Conservation (phyloP, 2,797 vertebrate genomes). For the Chaetophractus vellerosus region DNA sequence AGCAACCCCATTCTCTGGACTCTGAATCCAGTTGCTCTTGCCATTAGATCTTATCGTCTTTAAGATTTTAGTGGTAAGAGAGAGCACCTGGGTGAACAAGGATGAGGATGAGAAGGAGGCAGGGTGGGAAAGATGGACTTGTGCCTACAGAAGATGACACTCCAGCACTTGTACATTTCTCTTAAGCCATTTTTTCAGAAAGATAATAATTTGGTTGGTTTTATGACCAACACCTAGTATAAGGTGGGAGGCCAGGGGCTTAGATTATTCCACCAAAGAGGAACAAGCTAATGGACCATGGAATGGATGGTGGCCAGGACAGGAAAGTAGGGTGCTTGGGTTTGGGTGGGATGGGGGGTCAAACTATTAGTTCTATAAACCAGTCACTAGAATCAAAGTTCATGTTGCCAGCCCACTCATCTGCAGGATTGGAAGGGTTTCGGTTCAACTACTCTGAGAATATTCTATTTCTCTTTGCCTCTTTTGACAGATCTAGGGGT, state of each 20-base stretch:
- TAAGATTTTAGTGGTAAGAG: neutral
- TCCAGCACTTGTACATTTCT: too few species aligned
- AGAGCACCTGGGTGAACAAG: neutral
- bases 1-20: neutral
- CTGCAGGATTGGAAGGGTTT: neutral
- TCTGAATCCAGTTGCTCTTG: neutral
- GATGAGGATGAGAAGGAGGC: neutral
- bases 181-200: neutral
- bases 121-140: accelerated
- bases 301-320: neutral
- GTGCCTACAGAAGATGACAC: neutral
- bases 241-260: neutral
- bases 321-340: neutral
- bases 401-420: neutral
- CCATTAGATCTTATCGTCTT: neutral
- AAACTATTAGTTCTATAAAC: neutral
- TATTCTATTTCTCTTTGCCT: neutral
- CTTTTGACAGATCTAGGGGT: neutral
- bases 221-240: neutral
- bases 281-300: neutral
- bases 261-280: neutral
- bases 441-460: neutral
- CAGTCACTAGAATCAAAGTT: neutral
- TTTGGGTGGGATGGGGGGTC: too few species aligned
- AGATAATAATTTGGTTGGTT: neutral